phyloP scores from a whole-genome alignment of 2,797 vertebrate species.

The Oryzias dopingdopingensis region DNA sequence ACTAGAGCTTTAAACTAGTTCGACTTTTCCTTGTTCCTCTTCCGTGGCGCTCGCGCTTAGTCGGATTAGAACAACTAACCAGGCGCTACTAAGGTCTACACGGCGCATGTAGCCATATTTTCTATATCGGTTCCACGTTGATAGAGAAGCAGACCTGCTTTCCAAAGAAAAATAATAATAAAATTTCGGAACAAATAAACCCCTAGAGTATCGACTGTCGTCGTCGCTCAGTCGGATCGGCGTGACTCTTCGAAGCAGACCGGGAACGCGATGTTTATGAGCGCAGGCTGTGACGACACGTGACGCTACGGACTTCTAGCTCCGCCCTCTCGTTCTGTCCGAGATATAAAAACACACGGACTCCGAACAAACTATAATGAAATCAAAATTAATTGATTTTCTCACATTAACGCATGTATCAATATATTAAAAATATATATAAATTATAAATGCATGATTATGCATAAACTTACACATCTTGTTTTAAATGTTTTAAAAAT shows the following conservation, averaged over 20 bases:
- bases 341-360: slow-evolving; percentile 13
- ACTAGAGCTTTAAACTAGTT: not conserved
- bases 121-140: not conserved
- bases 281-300: slow-evolving; percentile 41
- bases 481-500: not conserved
- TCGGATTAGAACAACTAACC: slow-evolving; percentile 30
- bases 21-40: not conserved
- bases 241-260: slow-evolving; percentile 5
- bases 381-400: not conserved
- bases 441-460: no score
- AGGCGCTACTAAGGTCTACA: not conserved
- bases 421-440: no score
- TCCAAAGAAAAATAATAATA: no score
- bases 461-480: no score
- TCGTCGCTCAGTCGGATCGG: not conserved
- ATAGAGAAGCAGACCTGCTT: no score
- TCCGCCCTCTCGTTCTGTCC: slow-evolving; percentile 14
- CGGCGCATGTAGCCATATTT: slow-evolving; percentile 2
- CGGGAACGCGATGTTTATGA: slow-evolving; percentile 59
- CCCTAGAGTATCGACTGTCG: not conserved
- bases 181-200: no score
- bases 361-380: not conserved
- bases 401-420: no score
- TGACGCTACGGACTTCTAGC: slow-evolving; percentile 39
- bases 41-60: slow-evolving; percentile 3